Percentiles rank a stretch among this genome's conserved stretches.
phyloP scores from a whole-genome alignment of 1,140 invertebrate genomes.

The Pinna nobilis region DNA sequence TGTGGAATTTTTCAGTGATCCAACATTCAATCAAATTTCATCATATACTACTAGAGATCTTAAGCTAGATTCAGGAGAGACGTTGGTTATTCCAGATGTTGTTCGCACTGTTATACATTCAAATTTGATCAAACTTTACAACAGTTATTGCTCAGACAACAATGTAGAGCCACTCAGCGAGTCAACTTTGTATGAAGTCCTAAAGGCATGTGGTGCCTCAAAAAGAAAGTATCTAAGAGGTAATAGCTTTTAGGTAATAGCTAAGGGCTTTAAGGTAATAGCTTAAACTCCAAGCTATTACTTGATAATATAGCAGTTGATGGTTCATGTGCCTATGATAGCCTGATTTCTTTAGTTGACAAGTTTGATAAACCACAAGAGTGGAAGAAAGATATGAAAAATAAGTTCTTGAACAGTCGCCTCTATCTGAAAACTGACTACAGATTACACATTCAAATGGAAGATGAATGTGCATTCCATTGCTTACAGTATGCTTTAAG shows the following conservation, averaged over 20 bases:
- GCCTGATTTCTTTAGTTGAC: neutral
- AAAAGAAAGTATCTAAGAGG: constrained; percentile 5
- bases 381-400: neutral
- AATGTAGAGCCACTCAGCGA: neutral
- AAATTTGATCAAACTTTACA: neutral
- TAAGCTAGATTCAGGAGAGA: constrained; percentile 4
- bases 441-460: neutral
- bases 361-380: neutral
- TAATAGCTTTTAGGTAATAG: too few relatives aligned
- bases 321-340: constrained; percentile 5
- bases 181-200: neutral
- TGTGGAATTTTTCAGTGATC: neutral
- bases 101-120: constrained; percentile 5
- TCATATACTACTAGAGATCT: constrained; percentile 10
- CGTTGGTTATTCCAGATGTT: neutral
- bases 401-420: neutral
- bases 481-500: neutral
- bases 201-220: constrained; percentile 10
- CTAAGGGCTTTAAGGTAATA: too few relatives aligned
- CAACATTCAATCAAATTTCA: neutral
- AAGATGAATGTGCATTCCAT: neutral
- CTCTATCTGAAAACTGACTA: constrained; percentile 18
- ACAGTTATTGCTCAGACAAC: constrained; percentile 2
- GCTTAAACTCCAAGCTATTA: too few relatives aligned
- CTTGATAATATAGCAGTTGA: constrained; percentile 20